Evolutionary conservation across 2,888 invertebrate genomes (phyloP), one percentile per base, ranked within the genome.

Genomic region (Drosophila nr. fundita): DNA sequence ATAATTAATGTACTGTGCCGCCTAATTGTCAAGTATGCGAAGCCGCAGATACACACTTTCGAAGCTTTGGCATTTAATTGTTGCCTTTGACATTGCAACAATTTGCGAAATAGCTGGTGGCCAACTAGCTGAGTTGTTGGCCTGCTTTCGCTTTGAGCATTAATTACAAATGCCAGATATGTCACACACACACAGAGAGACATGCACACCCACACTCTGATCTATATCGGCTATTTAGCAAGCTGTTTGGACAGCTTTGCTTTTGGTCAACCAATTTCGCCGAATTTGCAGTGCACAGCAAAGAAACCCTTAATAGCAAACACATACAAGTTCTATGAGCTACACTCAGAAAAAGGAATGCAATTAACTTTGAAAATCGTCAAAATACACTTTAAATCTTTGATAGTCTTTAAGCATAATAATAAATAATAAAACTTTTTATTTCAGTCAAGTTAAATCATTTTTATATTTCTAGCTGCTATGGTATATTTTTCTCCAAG

Each of bases 71-170:
- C 58, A 59, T 72, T 82, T 82, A 87, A 83, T 86, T 80, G 86
- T 76, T 83, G 87, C 74, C 89, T 90, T 83, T 78, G 89, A 86
- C 66, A 87, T 68, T 83, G 87, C 81, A 87, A 73, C 81, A 77
- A 70, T 83, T 74, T 68, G 48, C 29, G 1, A 61, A 68, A 63
- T 60, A 48, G 27, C 62, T 65, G 72, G 48, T 65, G 68, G 57
- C 65, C 36, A 36, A 45, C 53, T 27, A 48, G 60, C n/a, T 55
- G n/a, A 21, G 24, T 57, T 52, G 38, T 29, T 36, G 55, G 34
- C 48, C 53, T 59, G 38, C 15, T 53, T 24, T 48, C n/a, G 61
- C 58, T 34, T 34, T 38, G 48, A 50, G 42, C 60, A 71, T 75
- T 84, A 84, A 87, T 83, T 89, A 63, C 67, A 68, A 87, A 89